Conservation (phyloP, 2,888 invertebrate genomes). For the Trichacis sp. region DNA sequence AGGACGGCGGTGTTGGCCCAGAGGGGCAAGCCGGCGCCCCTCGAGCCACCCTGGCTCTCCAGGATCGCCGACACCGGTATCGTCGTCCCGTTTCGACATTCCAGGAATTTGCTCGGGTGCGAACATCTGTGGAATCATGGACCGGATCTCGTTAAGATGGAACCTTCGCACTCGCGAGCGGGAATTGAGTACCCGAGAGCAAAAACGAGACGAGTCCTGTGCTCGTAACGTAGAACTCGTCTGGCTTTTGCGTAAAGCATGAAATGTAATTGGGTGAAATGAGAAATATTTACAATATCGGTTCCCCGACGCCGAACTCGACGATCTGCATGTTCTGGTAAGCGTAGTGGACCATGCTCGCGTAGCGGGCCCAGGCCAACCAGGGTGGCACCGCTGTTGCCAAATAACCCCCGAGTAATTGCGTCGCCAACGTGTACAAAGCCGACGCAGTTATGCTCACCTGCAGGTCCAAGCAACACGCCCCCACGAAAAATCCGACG, state of each 20-base stretch:
- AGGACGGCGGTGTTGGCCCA: conserved; percentile 82
- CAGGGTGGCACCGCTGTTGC: conserved; percentile 80
- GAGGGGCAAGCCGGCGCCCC: conserved; percentile 71
- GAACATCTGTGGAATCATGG: too few species aligned
- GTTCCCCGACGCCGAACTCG: conserved; percentile 79
- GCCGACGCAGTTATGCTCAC: conserved; percentile 83
- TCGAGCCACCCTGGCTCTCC: conserved; percentile 75
- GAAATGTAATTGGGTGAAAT: too few species aligned
- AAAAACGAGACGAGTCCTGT: too few species aligned
- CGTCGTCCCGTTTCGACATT: conserved; percentile 73
- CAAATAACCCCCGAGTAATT: conserved; percentile 80
- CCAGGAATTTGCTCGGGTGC: conserved; percentile 76
- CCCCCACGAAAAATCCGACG: conserved; percentile 84
- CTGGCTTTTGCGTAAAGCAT: too few species aligned
- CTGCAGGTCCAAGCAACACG: conserved; percentile 82
- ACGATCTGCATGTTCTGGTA: conserved; percentile 86
- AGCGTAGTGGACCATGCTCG: conserved; percentile 84
- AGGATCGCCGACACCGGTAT: conserved; percentile 78
- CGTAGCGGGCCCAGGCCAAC: conserved; percentile 80
- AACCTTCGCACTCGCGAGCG: too few species aligned
- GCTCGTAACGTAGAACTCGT: too few species aligned
- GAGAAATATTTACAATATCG: conserved; percentile 79
- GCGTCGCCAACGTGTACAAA: conserved; percentile 81
- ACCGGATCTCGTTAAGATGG: too few species aligned
- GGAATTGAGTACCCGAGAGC: too few species aligned